Conservation (phyloP, 1,140 invertebrate species). For the Telenomus remus region DNA sequence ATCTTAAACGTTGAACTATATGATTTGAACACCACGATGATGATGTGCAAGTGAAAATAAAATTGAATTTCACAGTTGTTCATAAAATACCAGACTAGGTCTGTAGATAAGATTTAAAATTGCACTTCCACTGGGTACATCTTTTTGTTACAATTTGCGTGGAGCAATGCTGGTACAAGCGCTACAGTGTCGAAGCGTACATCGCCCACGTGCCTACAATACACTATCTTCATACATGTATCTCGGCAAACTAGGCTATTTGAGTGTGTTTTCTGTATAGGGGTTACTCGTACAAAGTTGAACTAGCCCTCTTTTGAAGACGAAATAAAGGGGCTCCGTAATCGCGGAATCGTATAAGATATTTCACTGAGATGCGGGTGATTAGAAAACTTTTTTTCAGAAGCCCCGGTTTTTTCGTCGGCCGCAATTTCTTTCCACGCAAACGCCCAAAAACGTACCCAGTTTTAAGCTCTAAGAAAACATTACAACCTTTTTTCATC, state of each 20-base stretch:
- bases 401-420: slow-evolving; percentile 14
- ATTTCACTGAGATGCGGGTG: slow-evolving; percentile 46
- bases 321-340: slow-evolving; percentile 46
- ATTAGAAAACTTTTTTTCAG: slow-evolving; percentile 19
- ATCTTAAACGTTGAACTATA: too few species aligned
- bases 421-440: slow-evolving; percentile 1
- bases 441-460: not conserved
- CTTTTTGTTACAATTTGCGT: slow-evolving; percentile 52
- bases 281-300: slow-evolving; percentile 48
- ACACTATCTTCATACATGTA: slow-evolving; percentile 48
- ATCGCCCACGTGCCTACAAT: slow-evolving; percentile 41
- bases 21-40: too few species aligned
- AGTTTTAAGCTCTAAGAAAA: too few species aligned
- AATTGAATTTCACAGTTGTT: slow-evolving; percentile 18
- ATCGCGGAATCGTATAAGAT: slow-evolving; percentile 52
- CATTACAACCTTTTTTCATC: too few species aligned
- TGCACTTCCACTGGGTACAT: slow-evolving; percentile 14
- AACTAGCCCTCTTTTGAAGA: slow-evolving; percentile 43
- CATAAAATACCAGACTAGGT: not conserved
- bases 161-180: slow-evolving; percentile 44
- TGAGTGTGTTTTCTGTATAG: slow-evolving; percentile 33
- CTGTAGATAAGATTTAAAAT: slow-evolving; percentile 24
- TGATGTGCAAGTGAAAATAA: not conserved
- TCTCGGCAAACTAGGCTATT: slow-evolving; percentile 43
- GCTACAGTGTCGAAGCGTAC: slow-evolving; percentile 19